A percentile compares a stretch with the other conserved stretches of the same genome.
phyloP scores from a whole-genome alignment of 1,140 invertebrate genomes.

The Lepidurus packardi region DNA sequence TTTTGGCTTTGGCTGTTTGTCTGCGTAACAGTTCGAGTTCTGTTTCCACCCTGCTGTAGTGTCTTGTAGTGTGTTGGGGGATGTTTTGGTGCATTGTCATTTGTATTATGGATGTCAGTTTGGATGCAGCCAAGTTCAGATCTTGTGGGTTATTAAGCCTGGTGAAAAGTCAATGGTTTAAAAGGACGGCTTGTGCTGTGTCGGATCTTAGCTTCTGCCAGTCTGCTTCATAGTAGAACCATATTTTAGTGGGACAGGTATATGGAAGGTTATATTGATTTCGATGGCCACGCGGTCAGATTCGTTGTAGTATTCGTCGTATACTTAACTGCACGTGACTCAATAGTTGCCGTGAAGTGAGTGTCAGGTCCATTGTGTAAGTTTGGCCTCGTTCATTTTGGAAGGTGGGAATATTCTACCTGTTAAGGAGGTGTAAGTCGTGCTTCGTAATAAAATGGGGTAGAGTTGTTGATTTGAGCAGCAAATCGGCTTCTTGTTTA shows the following conservation, averaged over 20 bases:
- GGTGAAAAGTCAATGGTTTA: too few species aligned
- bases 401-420: not conserved
- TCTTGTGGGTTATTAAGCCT: not conserved
- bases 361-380: constrained; percentile 2
- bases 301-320: not conserved
- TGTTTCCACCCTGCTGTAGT: not conserved
- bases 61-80: not conserved
- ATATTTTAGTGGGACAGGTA: not conserved
- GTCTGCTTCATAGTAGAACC: too few species aligned
- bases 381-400: not conserved
- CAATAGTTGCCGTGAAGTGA: not conserved
- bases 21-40: not conserved
- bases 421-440: not conserved
- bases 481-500: too few species aligned
- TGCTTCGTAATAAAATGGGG: constrained; percentile 2
- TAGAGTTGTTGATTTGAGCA: too few species aligned
- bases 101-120: not conserved
- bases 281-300: not conserved
- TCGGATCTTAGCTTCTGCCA: too few species aligned
- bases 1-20: not conserved
- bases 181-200: too few species aligned
- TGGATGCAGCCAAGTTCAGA: not conserved
- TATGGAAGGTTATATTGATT: not conserved
- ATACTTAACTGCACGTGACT: not conserved
- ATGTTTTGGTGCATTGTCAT: not conserved